Evolutionary conservation across 35 echinoderm and acorn worm genomes (phyloP), one percentile per base, ranked within the genome.

Genomic region (Eucidaris tribuloides): DNA sequence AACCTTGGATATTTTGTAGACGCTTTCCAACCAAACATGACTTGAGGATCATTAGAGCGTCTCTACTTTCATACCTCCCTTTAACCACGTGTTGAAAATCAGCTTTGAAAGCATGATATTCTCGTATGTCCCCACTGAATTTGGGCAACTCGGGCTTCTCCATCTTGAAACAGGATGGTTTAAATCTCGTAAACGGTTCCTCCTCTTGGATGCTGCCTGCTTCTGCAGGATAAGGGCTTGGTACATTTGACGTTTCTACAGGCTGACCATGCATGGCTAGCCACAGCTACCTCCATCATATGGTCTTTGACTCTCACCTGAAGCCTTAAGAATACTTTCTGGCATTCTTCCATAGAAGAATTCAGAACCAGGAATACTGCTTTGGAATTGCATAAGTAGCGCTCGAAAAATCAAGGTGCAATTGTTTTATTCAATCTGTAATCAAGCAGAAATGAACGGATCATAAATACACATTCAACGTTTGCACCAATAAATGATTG

Each of bases 41-140:
- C 9, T 56, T 1, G 11, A 87, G 28, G 0, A 78, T 42, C 23
- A 57, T 79, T 20, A 79, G 20, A 9, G 84, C 68, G 19, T 87
- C 84, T 34, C 57, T 41, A 34, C 74, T 35, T 31, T 63, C 80
- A 31, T 82, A 82, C 42, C 29, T 65, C 2, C 31, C 6, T 3
- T 76, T 39, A 45, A 90, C 52, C 62, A 76, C 50, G 33, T 90
- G 79, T 28, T 33, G n/a, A 50, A 83, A 83, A 52, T 89, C 87
- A 31, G 87, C 31, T 36, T 48, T 65, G 38, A 89, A 89, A 23
- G 63, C 54, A 24, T 60, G 54, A 42, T 78, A 91, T 36, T 91
- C 88, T 79, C 88, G 43, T 31, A 84, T 70, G 59, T 91, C 82
- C 6, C 88, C 72, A 11, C 44, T 72, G 50, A 84, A 90, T 38